Base-by-base conservation (phyloP, 1,140 invertebrate genomes). In the Lordiphosa clarofinis region DNA sequence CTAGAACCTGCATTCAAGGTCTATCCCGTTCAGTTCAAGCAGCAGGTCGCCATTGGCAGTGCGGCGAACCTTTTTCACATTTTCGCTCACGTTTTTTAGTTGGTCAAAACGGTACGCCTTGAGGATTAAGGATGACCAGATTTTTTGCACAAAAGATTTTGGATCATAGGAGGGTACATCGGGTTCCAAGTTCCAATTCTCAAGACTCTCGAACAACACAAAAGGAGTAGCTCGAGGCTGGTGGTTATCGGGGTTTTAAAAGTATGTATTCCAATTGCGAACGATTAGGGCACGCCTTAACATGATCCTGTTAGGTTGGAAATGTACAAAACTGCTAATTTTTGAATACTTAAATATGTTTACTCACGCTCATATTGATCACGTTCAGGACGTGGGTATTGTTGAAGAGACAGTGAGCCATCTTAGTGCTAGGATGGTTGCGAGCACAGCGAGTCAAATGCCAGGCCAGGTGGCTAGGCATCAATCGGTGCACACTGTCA, bases 111-210 rank as follows among this genome's bases (percentile, higher is more conserved):
- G n/a, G n/a, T n/a, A n/a, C 31, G 1, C 71, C 71, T 2, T 70
- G 58, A 1, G 48, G 15, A 42, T 43, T 56, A 0, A 21, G 38
- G 3, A 70, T 42, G 1, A 74, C 4, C 1, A 19, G 12, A 3
- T 59, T 24, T 0, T 10, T 11, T 2, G 42, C 35, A 12, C 61
- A 63, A 48, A 42, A 0, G 0, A 4, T 1, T 7, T 3, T 1
- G 74, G 65, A 53, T 79, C 9, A 19, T 79, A 79, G 0, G 64
- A 57, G 0, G 38, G 0, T 5, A 12, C 54, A 1, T 52, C 21
- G 6, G 73, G 66, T 0, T 70, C 74, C 8, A 19, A 37, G 5
- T 79, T 74, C 74, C 74, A 79, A 21, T 79, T 50, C 21, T 73
- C 75, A 0, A 4, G 3, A 0, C 21, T 7, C 4, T 49, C 36